phyloP scores from a whole-genome alignment of 2,888 invertebrate species.

The Caenorhabditis drosophilae region DNA sequence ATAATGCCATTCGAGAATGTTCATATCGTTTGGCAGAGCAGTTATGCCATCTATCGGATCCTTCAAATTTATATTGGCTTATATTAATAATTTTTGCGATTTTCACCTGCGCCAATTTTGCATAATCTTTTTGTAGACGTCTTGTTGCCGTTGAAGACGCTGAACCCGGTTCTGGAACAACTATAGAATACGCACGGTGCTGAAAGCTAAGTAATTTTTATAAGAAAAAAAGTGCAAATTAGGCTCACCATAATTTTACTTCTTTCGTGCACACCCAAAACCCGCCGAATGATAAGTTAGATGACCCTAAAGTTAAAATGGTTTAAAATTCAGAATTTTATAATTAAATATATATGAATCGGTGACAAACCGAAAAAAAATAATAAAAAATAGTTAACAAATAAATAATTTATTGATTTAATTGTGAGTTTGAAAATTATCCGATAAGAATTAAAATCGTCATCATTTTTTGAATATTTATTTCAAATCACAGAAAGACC shows the following conservation, averaged over 20 bases:
- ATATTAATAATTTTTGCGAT: neutral
- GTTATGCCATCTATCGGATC: conserved; percentile 52
- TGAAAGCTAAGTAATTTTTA: conserved; percentile 5
- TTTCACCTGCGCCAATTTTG: conserved; percentile 80
- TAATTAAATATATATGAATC: neutral
- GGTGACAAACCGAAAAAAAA: neutral
- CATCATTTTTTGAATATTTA: too few species aligned
- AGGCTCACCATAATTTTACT: neutral
- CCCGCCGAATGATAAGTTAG: neutral
- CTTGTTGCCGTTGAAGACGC: conserved; percentile 76
- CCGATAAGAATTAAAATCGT: too few species aligned
- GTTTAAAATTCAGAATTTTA: too few species aligned
- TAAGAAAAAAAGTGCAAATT: neutral
- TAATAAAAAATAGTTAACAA: neutral
- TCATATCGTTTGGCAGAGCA: conserved; percentile 85
- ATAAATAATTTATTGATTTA: too few species aligned
- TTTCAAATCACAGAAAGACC: too few species aligned
- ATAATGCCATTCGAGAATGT: conserved; percentile 98
- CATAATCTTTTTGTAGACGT: conserved; percentile 91
- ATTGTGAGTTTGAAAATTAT: too few species aligned
- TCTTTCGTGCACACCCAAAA: neutral
- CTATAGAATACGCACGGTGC: conserved; percentile 9
- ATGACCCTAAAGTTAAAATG: too few species aligned
- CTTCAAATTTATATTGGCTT: conserved; percentile 6
- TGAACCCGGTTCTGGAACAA: conserved; percentile 25